Evolutionary conservation across 2,113 vertebrate species (phyloP), one percentile per base, ranked within the genome.

Genomic region (Scopus umbretta): DNA sequence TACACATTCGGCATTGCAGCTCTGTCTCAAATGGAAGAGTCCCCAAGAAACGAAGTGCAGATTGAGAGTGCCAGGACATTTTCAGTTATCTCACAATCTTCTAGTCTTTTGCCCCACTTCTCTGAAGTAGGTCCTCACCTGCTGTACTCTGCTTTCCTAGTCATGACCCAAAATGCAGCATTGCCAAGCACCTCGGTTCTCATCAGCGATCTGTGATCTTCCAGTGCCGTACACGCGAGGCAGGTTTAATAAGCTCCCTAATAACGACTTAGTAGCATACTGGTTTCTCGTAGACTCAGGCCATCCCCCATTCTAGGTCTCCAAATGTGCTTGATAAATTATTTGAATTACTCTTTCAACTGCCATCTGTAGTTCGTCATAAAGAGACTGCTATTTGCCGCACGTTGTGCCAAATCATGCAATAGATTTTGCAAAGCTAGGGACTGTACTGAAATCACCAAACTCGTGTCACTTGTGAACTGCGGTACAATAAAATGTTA

Each of bases 301-400:
- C 92, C 85, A 74, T 94, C 73, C 66, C 92, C 71, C 71, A 73
- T 82, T 91, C 75, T 82, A 92, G 80, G 85, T 93, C 89, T 95
- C 88, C 81, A 90, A 96, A 93, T 75, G 73, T 78, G 74, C 94
- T 96, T 96, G 97, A 96, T 97, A 97, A 96, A 97, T 97, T 97
- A 96, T 94, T 96, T 97, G 95, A 94, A 97, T 89, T 97, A 96
- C 94, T 94, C 89, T 96, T 97, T 91, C 97, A 96, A 47, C 97
- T 97, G 97, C 97, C 97, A 97, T 97, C 97, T 98, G 98, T 97
- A 95, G 98, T 95, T 97, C 96, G 87, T 98, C 96, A 88, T 98
- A 94, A 98, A 98, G 97, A 96, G 97, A 90, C 97, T 97, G 97
- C 93, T 98, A 97, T 97, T 98, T 97, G 97, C 96, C 6, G 30